Conservation (phyloP, 2,113 vertebrate species). For the Crotalus horridus region DNA sequence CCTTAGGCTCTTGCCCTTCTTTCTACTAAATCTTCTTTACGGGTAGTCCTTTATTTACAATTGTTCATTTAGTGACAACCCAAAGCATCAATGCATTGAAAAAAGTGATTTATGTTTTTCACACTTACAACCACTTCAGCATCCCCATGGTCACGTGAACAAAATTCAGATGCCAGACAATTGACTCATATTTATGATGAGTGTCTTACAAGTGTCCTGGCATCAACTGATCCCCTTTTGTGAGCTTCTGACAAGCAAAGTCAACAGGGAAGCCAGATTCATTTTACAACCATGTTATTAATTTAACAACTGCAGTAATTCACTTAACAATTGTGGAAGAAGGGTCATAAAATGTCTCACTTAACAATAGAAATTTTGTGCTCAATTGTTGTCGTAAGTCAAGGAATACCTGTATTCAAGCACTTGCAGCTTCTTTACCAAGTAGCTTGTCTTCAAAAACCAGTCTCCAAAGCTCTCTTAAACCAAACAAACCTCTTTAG, state of each 20-base stretch:
- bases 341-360: not conserved
- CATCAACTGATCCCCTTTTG: no score
- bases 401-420: not conserved
- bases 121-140: no score
- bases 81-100: not conserved
- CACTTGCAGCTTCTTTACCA: not conserved
- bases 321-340: not conserved
- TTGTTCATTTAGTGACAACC: not conserved
- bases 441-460: not conserved
- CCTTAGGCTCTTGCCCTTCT: not conserved
- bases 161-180: no score
- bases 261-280: no score
- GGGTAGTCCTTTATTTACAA: not conserved
- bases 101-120: no score
- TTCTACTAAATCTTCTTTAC: not conserved
- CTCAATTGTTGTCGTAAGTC: not conserved
- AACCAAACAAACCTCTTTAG: not conserved
- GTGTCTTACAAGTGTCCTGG: no score
- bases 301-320: no score
- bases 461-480: not conserved
- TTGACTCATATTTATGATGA: no score
- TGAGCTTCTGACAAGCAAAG: no score
- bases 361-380: not conserved
- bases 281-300: no score
- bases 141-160: no score